Evolutionary conservation across 2,113 vertebrate species (phyloP).

Genomic region (Rhinopomastus cyanomelas): DNA sequence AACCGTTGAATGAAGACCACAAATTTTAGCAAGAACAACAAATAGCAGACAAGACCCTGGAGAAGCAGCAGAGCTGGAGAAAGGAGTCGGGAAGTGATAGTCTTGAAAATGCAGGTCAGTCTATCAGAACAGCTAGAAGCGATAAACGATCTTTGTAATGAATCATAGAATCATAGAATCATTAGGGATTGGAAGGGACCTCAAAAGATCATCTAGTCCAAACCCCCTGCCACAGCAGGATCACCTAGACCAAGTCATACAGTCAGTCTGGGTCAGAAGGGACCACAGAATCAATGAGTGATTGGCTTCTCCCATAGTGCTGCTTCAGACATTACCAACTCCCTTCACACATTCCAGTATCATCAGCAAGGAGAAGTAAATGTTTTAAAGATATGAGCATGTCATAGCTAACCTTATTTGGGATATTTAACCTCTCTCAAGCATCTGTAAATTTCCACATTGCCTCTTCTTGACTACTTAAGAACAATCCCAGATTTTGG

Average conservation of each 20-base stretch:
- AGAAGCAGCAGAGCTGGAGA: neutral
- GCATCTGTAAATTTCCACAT: neutral
- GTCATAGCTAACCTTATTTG: rapidly evolving
- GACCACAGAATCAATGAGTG: too few relatives aligned
- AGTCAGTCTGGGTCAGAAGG: too few relatives aligned
- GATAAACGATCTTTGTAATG: neutral
- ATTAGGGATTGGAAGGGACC: too few relatives aligned
- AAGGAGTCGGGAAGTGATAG: neutral
- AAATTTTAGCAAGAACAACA: neutral
- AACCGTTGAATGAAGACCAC: neutral
- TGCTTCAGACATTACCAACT: neutral
- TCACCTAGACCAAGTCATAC: too few relatives aligned
- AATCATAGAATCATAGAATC: too few relatives aligned
- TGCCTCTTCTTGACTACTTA: neutral
- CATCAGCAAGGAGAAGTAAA: neutral
- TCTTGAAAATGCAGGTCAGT: neutral
- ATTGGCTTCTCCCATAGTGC: neutral
- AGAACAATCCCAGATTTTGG: neutral
- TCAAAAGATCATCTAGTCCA: too few relatives aligned
- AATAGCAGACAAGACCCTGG: neutral
- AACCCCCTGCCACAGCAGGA: too few relatives aligned
- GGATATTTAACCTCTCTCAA: neutral
- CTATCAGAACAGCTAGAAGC: neutral
- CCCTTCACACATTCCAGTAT: neutral
- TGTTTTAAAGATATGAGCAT: neutral